Base-by-base conservation (phyloP, 2,888 invertebrate species). In the Platycheirus rosarum region DNA sequence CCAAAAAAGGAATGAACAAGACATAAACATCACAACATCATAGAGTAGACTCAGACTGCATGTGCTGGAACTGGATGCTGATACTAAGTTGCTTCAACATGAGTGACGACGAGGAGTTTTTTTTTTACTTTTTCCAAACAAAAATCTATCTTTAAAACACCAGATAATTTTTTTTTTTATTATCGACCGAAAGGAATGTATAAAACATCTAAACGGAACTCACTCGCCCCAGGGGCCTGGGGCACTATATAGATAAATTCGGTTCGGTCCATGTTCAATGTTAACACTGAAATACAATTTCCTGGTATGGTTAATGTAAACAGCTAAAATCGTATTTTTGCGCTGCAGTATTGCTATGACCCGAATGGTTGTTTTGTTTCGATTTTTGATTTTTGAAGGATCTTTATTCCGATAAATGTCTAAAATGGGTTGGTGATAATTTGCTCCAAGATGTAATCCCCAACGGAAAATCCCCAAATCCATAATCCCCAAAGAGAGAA, bases 1-100 rank as follows among this genome's bases (percentile, higher is more conserved):
- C 69, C 57, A 60, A 70, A 70, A 70, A 49, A 70, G 69, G 69
- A 70, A 70, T 44, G 35, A 42, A 51, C 29, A n/a, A n/a, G n/a
- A 42, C n/a, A 11, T 9, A 48, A n/a, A 9, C 35, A 46, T 32
- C 18, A 9, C 23, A 46, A 8, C 26, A 35, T 32, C 29, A 42
- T 35, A 35, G 26, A 14, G n/a, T 6, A 35, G 16, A 9, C 37
- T 13, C 16, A 44, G 42, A 44, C 18, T 29, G 29, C 16, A 23
- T 29, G 60, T 16, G 4, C 35, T 69, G 37, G 37, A n/a, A n/a
- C n/a, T n/a, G n/a, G 7, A 37, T 48, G 57, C 48, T 57, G 57
- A 69, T 37, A 57, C 48, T 48, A 16, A 44, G 18, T 53, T 32
- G 11, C 35, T 11, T 14, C 48, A 16, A 40, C 16, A 66, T 37